Conservation (phyloP, 2,113 vertebrate species). For the Carassius auratus region DNA sequence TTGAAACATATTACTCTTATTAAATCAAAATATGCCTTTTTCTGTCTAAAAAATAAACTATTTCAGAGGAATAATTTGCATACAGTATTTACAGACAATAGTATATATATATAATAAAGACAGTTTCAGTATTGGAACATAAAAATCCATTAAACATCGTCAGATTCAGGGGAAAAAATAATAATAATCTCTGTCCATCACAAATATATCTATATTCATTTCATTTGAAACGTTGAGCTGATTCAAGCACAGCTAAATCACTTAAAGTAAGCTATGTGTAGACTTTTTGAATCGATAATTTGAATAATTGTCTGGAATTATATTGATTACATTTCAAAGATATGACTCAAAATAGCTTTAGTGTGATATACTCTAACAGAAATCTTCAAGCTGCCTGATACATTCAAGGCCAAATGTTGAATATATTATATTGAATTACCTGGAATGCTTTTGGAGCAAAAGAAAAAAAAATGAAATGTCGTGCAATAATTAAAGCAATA, state of each 20-base stretch:
- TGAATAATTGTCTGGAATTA: not conserved
- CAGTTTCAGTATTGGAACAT: slow-evolving; percentile 22
- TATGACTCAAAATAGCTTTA: not conserved
- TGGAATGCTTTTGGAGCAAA: not conserved
- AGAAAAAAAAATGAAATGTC: not conserved
- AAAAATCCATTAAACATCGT: slow-evolving; percentile 13
- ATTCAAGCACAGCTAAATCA: slow-evolving; percentile 27
- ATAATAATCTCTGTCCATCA: not conserved
- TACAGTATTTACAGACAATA: slow-evolving; percentile 43
- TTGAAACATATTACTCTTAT: slow-evolving; percentile 56
- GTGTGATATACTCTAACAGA: not conserved
- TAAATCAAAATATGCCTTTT: slow-evolving; percentile 52
- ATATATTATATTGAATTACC: not conserved
- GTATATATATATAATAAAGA: not conserved
- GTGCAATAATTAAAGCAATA: not conserved
- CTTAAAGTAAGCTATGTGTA: not conserved
- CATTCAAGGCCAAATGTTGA: not conserved
- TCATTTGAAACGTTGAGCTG: not conserved
- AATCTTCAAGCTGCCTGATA: slow-evolving; percentile 15
- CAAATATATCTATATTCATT: not conserved
- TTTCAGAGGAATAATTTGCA: slow-evolving; percentile 33
- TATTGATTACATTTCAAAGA: not conserved
- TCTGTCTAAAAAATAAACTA: slow-evolving; percentile 46
- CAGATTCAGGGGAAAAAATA: not conserved
- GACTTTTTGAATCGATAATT: not conserved